Percentiles rank a stretch among this genome's conserved stretches.
These are phyloP conservation scores for Mylabris phalerata DNA, from an alignment of 1,140 invertebrate species.

Conservation along the genomic window DNA sequence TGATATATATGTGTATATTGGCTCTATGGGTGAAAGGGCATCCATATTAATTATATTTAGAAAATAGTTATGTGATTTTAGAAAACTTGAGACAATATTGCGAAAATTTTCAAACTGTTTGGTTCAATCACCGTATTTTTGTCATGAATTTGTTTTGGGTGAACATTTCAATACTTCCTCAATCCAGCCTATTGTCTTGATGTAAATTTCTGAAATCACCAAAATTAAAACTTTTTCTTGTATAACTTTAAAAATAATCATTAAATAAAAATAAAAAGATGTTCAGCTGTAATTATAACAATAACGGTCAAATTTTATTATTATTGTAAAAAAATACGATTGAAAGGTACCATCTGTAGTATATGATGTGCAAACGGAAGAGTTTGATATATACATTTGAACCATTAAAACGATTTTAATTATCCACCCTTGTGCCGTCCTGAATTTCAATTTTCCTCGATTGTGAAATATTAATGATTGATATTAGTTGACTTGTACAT, in stretches of 20 bases:
- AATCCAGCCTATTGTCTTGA: conserved; percentile 28
- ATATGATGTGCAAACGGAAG: conserved; percentile 31
- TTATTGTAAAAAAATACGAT: conserved; percentile 10
- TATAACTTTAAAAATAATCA: conserved; percentile 26
- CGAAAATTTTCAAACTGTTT: conserved; percentile 5
- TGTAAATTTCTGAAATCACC: conserved; percentile 32
- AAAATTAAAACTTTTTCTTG: conserved; percentile 20
- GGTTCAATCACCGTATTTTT: conserved; percentile 1
- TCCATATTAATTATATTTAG: conserved; percentile 31
- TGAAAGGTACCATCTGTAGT: conserved; percentile 17
- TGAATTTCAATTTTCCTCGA: no score
- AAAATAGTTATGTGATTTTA: conserved; percentile 34
- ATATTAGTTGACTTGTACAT: no score
- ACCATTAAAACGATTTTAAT: conserved; percentile 21
- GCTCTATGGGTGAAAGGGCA: conserved; percentile 40
- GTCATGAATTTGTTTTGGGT: conserved; percentile 8
- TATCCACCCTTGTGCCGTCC: neutral
- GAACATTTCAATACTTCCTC: conserved; percentile 3
- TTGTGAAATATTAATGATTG: neutral
- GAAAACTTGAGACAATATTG: conserved; percentile 31
- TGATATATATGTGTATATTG: conserved; percentile 36
- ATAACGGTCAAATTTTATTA: conserved; percentile 13
- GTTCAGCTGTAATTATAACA: conserved; percentile 29
- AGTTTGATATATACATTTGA: conserved; percentile 33
- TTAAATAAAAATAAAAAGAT: conserved; percentile 31